Evolutionary conservation across 2,797 vertebrate species (phyloP).

Genomic region (Helarctos malayanus): DNA sequence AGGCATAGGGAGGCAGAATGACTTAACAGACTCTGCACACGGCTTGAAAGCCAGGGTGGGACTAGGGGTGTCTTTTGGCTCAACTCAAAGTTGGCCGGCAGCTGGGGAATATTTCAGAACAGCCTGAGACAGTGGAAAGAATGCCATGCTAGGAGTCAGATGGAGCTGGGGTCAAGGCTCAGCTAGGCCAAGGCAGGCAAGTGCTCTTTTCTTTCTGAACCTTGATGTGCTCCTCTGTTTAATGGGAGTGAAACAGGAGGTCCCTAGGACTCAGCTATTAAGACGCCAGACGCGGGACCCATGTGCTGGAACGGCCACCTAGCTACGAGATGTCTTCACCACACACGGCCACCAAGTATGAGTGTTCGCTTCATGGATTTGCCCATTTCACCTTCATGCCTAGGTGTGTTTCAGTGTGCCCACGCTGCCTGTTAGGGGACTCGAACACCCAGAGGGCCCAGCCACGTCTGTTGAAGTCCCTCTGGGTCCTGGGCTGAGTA

Average conservation of each 20-base stretch:
- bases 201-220: background rate
- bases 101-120: accelerated
- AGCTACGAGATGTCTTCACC: accelerated
- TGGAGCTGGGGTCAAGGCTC: background rate
- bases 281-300: accelerated
- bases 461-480: background rate
- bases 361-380: background rate
- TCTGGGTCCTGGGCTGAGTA: accelerated
- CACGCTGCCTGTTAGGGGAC: accelerated
- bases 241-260: background rate
- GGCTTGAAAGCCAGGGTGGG: background rate
- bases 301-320: accelerated
- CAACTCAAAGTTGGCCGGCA: background rate
- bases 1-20: background rate
- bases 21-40: background rate
- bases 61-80: background rate
- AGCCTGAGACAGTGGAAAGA: background rate
- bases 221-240: background rate
- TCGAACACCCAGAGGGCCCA: background rate
- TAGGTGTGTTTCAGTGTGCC: accelerated
- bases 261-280: background rate
- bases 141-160: background rate
- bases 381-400: background rate
- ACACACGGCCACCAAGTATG: accelerated
- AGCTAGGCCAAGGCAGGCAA: background rate